phyloP scores from a whole-genome alignment of 2,113 vertebrate genomes.

The Leucosticte australis region DNA sequence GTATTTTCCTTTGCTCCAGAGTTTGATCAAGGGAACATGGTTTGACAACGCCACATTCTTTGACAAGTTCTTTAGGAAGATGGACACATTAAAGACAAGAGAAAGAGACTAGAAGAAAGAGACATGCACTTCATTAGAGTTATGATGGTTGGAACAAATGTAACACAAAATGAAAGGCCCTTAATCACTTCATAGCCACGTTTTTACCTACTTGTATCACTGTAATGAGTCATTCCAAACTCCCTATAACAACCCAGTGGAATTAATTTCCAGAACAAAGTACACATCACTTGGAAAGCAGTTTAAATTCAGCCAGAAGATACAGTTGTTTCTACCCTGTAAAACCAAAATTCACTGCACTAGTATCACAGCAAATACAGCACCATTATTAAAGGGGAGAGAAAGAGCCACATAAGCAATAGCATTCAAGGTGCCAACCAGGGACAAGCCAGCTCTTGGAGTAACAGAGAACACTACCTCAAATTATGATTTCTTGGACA shows the following conservation, averaged over 20 bases:
- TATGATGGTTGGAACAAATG: background rate
- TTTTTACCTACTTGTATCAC: background rate
- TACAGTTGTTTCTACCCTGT: background rate
- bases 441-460: background rate
- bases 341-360: background rate
- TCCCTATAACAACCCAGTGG: background rate
- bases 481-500: background rate
- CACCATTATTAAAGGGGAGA: background rate
- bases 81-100: background rate
- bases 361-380: background rate
- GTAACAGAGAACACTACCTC: background rate
- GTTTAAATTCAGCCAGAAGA: background rate
- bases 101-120: background rate
- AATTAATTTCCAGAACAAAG: background rate
- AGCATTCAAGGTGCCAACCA: background rate
- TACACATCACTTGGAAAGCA: background rate
- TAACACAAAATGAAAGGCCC: background rate
- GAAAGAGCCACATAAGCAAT: background rate
- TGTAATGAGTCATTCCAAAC: background rate
- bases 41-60: fast-evolving
- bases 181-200: background rate
- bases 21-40: background rate
- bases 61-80: background rate
- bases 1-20: background rate
- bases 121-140: background rate